Evolutionary conservation across 1,140 invertebrate species (phyloP), one percentile per base, ranked within the genome.

Genomic region (Eulimnadia texana): DNA sequence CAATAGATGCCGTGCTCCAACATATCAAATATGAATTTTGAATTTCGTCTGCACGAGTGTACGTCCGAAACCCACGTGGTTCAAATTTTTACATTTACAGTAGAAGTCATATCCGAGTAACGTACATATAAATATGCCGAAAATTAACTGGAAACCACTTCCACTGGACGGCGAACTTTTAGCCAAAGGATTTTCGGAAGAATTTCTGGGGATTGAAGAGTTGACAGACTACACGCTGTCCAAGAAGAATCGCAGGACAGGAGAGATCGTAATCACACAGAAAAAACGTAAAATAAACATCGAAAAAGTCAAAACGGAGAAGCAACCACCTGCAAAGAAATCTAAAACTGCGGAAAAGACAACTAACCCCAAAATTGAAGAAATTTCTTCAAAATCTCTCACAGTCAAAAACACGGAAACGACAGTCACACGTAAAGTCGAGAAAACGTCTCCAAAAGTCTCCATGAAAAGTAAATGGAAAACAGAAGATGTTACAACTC

Each of bases 241-340:
- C 33, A 58, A 58, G 16, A 27, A 29, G n/a, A 58, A 58, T 20
- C 16, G 2, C 28, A 58, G 55, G 29, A 58, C 9, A 22, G 55
- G 20, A 9, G 10, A 19, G 11, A 11, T 6, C 20, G 2, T 47
- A 20, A 58, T 24, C 19, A 58, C 11, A 16, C 24, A 10, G 55
- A 29, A 20, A 16, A 58, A 6, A 20, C 24, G 10, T 13, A 58
- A 58, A 33, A 25, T 10, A 29, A 27, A n/a, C n/a, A 33, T 10
- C 16, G 2, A 13, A 20, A 20, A 20, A 11, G 11, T 20, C 25
- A 25, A 2, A 1, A 2, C 11, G 13, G 25, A 22, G 13, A 58
- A 58, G 1, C 24, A 58, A 58, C 10, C 16, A 58, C 19, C 28
- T 16, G 33, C 33, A 11, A 58, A 58, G 55, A 29, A 58, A 19